Conservation (phyloP, 2,888 invertebrate species). For the Pandemis cinnamomeana region DNA sequence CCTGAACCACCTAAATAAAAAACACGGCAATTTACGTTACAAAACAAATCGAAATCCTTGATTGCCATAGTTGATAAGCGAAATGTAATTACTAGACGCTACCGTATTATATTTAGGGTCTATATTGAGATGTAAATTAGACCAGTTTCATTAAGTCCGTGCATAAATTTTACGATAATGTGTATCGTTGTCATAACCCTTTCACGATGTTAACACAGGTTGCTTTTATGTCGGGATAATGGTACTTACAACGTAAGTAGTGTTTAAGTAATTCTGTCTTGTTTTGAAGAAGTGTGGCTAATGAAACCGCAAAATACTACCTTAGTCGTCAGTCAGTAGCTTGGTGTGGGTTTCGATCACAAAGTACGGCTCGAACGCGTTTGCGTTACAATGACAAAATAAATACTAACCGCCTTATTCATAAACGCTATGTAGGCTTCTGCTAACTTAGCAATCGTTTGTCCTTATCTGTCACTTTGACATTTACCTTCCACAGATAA, state of each 20-base stretch:
- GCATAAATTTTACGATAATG: conserved; percentile 52
- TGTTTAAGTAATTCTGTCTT: conserved; percentile 19
- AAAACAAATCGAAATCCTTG: conserved; percentile 4
- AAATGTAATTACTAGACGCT: conserved; percentile 44
- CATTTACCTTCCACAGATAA: too few species aligned
- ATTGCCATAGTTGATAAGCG: conserved; percentile 10
- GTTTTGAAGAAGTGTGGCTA: conserved; percentile 7
- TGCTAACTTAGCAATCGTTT: too few species aligned
- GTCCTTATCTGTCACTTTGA: too few species aligned
- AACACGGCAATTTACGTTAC: neutral
- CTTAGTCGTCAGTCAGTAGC: too few species aligned
- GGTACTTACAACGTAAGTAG: conserved; percentile 20
- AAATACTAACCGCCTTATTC: too few species aligned
- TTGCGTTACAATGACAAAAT: too few species aligned
- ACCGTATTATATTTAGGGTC: conserved; percentile 35
- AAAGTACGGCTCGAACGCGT: too few species aligned
- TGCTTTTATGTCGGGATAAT: conserved; percentile 50
- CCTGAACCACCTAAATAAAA: neutral
- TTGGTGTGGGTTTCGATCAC: too few species aligned
- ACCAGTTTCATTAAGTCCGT: conserved; percentile 50
- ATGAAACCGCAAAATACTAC: neutral
- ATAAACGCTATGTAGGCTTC: too few species aligned
- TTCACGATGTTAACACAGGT: conserved; percentile 48
- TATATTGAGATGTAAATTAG: conserved; percentile 51
- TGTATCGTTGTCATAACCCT: conserved; percentile 51